phyloP scores from a whole-genome alignment of 2,797 vertebrate species.

The Novumbra hubbsi region DNA sequence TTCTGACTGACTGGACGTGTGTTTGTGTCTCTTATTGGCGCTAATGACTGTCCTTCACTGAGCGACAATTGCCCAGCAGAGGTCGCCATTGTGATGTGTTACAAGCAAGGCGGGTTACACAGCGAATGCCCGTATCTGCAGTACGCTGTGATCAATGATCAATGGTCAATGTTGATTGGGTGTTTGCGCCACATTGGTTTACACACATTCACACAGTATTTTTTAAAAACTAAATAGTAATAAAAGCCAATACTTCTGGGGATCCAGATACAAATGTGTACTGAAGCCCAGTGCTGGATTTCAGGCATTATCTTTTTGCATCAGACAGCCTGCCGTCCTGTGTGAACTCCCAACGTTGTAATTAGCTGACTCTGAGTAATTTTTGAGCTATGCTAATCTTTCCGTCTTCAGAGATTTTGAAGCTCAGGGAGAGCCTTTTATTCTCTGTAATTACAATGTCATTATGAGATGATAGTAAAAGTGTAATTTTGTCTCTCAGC shows the following conservation, averaged over 20 bases:
- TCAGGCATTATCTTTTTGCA: background rate
- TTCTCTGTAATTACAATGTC: slow-evolving; percentile 40
- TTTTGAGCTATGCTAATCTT: slow-evolving; percentile 51
- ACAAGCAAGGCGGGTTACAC: background rate
- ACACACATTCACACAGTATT: background rate
- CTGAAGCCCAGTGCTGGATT: background rate
- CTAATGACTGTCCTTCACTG: background rate
- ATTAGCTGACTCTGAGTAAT: slow-evolving; percentile 37
- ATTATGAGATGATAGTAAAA: slow-evolving; percentile 42
- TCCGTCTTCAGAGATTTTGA: slow-evolving; percentile 36
- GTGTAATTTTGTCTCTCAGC: slow-evolving; percentile 39
- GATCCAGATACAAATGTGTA: background rate
- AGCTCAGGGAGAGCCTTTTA: slow-evolving; percentile 21
- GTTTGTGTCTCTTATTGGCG: background rate
- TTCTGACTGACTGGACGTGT: background rate
- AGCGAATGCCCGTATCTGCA: background rate
- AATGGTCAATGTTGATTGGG: background rate
- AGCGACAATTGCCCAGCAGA: slow-evolving; percentile 48
- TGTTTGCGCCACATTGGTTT: background rate
- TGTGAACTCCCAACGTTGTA: slow-evolving; percentile 24
- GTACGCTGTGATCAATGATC: background rate
- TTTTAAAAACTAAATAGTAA: background rate
- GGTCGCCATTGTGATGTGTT: slow-evolving; percentile 54
- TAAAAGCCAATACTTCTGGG: background rate
- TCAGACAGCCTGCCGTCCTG: slow-evolving; percentile 34